Percentiles rank a stretch among this genome's conserved stretches.
phyloP scores from a whole-genome alignment of 2,797 vertebrate genomes.

The Pelochelys cantorii region DNA sequence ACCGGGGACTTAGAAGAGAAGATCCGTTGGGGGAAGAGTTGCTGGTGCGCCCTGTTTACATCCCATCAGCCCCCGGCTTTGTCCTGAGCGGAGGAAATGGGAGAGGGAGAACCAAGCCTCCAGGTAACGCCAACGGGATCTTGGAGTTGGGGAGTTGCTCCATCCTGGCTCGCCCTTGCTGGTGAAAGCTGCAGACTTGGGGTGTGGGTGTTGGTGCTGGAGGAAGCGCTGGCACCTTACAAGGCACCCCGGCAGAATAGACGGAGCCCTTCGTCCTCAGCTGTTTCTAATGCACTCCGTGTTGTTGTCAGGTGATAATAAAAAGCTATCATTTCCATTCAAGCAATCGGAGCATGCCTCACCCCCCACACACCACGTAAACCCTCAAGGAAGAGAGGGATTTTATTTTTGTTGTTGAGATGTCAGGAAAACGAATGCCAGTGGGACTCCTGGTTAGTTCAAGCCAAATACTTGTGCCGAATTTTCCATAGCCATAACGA shows the following conservation, averaged over 20 bases:
- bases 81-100: neutral
- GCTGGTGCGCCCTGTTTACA: neutral
- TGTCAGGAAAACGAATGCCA: constrained; percentile 39
- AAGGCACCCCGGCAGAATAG: constrained; percentile 39
- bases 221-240: constrained; percentile 32
- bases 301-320: constrained; percentile 37
- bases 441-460: constrained; percentile 55
- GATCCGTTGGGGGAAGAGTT: neutral
- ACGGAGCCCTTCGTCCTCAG: constrained; percentile 50
- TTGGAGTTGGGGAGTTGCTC: constrained; percentile 22
- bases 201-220: constrained; percentile 49
- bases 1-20: constrained; percentile 3
- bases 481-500: constrained; percentile 49
- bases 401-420: neutral
- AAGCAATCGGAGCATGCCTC: constrained; percentile 47
- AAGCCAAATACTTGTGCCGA: constrained; percentile 54
- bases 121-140: neutral
- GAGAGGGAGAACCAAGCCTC: neutral
- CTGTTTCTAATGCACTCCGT: constrained; percentile 47
- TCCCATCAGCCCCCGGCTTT: neutral
- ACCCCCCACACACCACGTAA: neutral
- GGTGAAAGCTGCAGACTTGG: constrained; percentile 24
- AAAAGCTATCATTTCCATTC: constrained; percentile 39
- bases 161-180: constrained; percentile 29
- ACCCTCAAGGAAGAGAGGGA: neutral